Evolutionary conservation across 92 coral and sea anemone genomes (phyloP).

Genomic region (Phymanthus crucifer): DNA sequence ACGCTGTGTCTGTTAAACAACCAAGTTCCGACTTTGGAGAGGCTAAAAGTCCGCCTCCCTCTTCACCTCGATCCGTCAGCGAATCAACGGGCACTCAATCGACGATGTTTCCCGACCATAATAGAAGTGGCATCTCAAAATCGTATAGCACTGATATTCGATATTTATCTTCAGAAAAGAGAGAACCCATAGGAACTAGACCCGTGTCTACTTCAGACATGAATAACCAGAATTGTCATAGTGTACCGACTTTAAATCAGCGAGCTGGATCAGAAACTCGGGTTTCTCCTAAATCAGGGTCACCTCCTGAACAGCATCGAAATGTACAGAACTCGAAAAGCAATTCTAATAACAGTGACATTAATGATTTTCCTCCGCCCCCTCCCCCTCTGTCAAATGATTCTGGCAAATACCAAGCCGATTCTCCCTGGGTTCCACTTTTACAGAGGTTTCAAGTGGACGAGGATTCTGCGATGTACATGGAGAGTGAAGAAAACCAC

Average conservation of each 20-base stretch:
- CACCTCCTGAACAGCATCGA: slow-evolving; percentile 39
- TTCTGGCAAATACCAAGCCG: slow-evolving; percentile 43
- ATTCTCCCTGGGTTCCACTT: slow-evolving; percentile 88
- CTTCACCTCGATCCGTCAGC: slow-evolving; percentile 8
- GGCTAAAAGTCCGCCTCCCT: slow-evolving; percentile 8
- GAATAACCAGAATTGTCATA: slow-evolving; percentile 22
- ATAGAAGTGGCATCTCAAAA: slow-evolving; percentile 24
- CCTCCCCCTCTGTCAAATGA: slow-evolving; percentile 61
- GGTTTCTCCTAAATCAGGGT: slow-evolving; percentile 29
- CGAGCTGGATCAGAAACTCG: slow-evolving; percentile 57
- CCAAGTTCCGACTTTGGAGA: slow-evolving; percentile 28
- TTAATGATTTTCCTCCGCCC: slow-evolving; percentile 71
- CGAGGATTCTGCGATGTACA: slow-evolving; percentile 46
- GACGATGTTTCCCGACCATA: slow-evolving; percentile 14
- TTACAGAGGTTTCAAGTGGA: slow-evolving; percentile 74
- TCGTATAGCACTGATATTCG: slow-evolving; percentile 18
- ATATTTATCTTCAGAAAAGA: slow-evolving; percentile 19
- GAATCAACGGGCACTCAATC: slow-evolving; percentile 27
- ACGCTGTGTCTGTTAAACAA: slow-evolving; percentile 65
- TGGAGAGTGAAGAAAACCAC: slow-evolving; percentile 69
- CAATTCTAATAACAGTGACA: slow-evolving; percentile 31
- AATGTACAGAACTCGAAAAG: slow-evolving; percentile 32
- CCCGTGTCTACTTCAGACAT: slow-evolving; percentile 43
- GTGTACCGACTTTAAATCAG: slow-evolving; percentile 38
- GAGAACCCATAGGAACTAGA: slow-evolving; percentile 10